These are phyloP conservation scores for Drusus annulatus DNA, from an alignment of 1,140 invertebrate species.

Conservation along the genomic window DNA sequence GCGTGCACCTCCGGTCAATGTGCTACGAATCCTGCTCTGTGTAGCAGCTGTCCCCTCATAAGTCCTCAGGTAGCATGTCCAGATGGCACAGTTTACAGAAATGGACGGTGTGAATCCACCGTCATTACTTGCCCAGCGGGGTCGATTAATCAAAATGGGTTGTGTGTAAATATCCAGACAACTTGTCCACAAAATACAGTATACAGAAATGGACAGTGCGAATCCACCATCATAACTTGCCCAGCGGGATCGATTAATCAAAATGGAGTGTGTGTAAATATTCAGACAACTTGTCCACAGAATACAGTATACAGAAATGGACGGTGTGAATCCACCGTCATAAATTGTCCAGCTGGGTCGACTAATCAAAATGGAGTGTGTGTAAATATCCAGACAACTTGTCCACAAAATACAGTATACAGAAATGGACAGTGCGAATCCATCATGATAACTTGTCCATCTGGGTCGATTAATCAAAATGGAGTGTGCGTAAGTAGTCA, in stretches of 20 bases:
- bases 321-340: no score
- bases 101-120: not conserved
- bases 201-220: not conserved
- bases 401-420: not conserved
- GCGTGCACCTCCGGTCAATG: no score
- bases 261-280: no score
- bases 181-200: constrained; percentile 18
- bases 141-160: not conserved
- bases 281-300: no score
- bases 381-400: not conserved
- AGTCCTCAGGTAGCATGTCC: not conserved
- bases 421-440: not conserved
- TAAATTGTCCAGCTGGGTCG: no score
- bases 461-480: not conserved
- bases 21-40: no score
- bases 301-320: no score
- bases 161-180: not conserved
- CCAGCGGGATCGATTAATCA: not conserved
- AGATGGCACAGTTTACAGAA: not conserved
- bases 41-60: not conserved
- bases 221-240: not conserved
- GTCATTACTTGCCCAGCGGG: not conserved
- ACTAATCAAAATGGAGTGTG: not conserved
- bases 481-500: not conserved
- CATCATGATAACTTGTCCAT: not conserved